Base-by-base conservation (phyloP, 2,797 vertebrate genomes). In the Sebastes trivittatus region DNA sequence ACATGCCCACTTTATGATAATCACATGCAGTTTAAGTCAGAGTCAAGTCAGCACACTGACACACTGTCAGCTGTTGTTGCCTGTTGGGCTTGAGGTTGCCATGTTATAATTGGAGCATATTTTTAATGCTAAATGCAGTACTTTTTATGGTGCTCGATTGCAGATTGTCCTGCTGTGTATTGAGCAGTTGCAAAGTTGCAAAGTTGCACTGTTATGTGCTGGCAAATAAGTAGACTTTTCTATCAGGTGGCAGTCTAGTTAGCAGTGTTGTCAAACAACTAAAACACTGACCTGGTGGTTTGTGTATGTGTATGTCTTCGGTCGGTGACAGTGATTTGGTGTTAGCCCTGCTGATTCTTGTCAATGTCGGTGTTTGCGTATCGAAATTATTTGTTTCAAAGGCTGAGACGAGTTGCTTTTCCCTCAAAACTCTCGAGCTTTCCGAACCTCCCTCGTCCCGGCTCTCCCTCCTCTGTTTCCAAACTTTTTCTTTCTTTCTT, bases 301-400 rank as follows among this genome's bases (percentile, higher is more conserved):
- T 32, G 58, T 54, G 38, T 25, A 23, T 62, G 20, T 64, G n/a
- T 82, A 29, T 69, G 65, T 60, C 18, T 54, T 11, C 25, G 13
- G 11, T 61, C 23, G 7, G 9, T 27, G 61, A 68, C 22, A 27
- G 49, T 1, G 29, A 52, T 49, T 38, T 23, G 6, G n/a, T 72
- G 10, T 30, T 23, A 11, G 20, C 36, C 8, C 7, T 38, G 13
- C 38, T 49, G 38, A 63, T 59, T 68, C 36, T n/a, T 56, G 11
- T 42, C 9, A 36, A 56, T 52, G 27, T 11, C 13, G 7, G 59
- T 34, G 54, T 71, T 65, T 63, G n/a, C 0, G 0, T 9, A 29
- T 72, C 11, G 2, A 23, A 61, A 61, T 71, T n/a, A 42, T 70
- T 82, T 63, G n/a, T 62, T 68, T 61, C 66, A 27, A 30, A 62